Conservation (phyloP, 2,888 invertebrate genomes). For the Acrobasis repandana region DNA sequence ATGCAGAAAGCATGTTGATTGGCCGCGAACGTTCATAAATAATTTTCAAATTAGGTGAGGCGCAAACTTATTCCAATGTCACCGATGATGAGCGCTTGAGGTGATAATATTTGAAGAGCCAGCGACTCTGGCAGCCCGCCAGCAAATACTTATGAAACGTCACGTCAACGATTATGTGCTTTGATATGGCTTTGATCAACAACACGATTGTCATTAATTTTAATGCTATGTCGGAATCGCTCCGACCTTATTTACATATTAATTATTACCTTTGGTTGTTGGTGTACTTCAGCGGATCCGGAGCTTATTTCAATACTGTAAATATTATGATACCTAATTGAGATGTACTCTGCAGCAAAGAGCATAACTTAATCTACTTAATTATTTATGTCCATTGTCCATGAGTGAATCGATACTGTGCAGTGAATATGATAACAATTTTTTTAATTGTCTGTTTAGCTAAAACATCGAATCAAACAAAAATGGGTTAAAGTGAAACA, state of each 20-base stretch:
- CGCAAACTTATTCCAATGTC: slow-evolving; percentile 33
- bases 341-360: background rate
- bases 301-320: background rate
- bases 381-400: background rate
- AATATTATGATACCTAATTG: slow-evolving; percentile 4
- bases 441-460: background rate
- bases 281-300: background rate
- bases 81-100: slow-evolving; percentile 31
- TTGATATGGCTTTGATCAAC: slow-evolving; percentile 31
- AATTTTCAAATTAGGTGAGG: slow-evolving; percentile 26
- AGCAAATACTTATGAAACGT: slow-evolving; percentile 30
- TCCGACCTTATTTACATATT: background rate
- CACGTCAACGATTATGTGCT: slow-evolving; percentile 30
- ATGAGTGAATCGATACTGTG: slow-evolving; percentile 45
- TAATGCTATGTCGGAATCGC: slow-evolving; percentile 21
- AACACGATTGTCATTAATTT: slow-evolving; percentile 19
- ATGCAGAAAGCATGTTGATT: slow-evolving; percentile 10
- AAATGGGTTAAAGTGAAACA: slow-evolving; percentile 46
- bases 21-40: slow-evolving; percentile 18
- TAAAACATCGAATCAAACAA: slow-evolving; percentile 22
- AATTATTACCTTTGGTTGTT: slow-evolving; percentile 1
- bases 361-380: background rate
- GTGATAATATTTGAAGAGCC: slow-evolving; percentile 31
- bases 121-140: slow-evolving; percentile 28
- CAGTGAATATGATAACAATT: background rate